These are phyloP conservation scores for Alaudala cheleensis DNA, from an alignment of 2,113 vertebrate species.

Conservation along the genomic window DNA sequence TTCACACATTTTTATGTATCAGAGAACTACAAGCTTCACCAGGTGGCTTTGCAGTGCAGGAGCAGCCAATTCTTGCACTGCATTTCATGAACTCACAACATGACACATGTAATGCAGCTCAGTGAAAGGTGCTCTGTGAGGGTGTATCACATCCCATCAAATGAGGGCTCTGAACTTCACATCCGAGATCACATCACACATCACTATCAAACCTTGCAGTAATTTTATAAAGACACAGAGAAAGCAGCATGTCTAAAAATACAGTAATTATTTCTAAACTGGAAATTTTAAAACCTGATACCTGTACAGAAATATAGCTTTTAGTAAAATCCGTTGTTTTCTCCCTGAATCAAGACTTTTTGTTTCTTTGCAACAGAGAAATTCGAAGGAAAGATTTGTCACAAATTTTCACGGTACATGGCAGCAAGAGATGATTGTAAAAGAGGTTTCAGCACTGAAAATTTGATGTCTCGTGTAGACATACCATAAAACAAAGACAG, in stretches of 20 bases:
- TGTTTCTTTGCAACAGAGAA: not conserved
- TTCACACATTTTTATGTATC: rapidly evolving
- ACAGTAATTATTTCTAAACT: not conserved
- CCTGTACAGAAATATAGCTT: not conserved
- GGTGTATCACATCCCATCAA: not conserved
- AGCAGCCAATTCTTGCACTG: not conserved
- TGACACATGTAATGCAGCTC: not conserved
- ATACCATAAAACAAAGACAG: not conserved
- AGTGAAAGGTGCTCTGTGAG: not conserved
- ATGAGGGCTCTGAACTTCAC: not conserved
- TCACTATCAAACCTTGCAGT: not conserved
- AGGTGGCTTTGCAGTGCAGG: not conserved
- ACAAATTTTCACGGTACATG: not conserved
- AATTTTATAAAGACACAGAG: not conserved
- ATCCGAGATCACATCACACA: not conserved
- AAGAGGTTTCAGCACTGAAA: not conserved
- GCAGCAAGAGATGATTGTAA: not conserved
- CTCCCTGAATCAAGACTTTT: not conserved
- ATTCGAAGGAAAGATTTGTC: not conserved
- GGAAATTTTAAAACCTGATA: not conserved
- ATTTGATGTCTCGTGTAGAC: not conserved
- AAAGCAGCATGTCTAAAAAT: not conserved
- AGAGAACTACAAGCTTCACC: not conserved
- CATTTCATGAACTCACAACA: not conserved
- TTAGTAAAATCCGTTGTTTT: not conserved